Evolutionary conservation across 2,888 invertebrate genomes (phyloP).

Genomic region (Trachelus tabidus): DNA sequence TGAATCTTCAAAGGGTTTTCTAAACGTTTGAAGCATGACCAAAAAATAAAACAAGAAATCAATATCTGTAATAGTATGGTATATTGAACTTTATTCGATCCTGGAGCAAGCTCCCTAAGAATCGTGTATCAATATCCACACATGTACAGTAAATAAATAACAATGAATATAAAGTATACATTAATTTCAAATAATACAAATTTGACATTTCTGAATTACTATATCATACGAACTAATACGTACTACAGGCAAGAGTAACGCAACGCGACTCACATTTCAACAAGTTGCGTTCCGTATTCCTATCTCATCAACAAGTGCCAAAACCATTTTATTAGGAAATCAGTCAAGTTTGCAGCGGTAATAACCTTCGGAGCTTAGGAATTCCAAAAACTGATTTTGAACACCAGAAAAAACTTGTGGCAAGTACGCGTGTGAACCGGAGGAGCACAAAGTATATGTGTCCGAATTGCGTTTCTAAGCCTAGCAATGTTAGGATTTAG

Average conservation of each 20-base stretch:
- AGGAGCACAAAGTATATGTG: slow-evolving; percentile 1
- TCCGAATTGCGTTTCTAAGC: neutral
- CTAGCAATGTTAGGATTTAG: neutral
- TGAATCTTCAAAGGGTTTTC: neutral
- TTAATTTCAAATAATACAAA: neutral
- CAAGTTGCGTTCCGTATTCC: neutral
- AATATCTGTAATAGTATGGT: neutral
- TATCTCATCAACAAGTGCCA: neutral
- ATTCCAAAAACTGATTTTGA: slow-evolving; percentile 3
- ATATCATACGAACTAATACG: neutral
- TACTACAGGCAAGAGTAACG: neutral
- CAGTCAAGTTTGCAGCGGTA: neutral
- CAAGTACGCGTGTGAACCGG: neutral
- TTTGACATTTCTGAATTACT: neutral
- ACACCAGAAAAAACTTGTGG: neutral
- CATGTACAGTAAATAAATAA: neutral
- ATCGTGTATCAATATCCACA: neutral
- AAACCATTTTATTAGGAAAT: neutral
- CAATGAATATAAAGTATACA: neutral
- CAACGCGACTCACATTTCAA: too few relatives aligned
- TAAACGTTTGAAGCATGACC: neutral
- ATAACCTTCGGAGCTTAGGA: slow-evolving; percentile 1
- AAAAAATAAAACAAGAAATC: neutral
- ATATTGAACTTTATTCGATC: slow-evolving; percentile 4
- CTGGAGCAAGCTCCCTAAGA: slow-evolving; percentile 8